Conservation (phyloP, 1,140 invertebrate species). For the Drosophila parabipectinata region DNA sequence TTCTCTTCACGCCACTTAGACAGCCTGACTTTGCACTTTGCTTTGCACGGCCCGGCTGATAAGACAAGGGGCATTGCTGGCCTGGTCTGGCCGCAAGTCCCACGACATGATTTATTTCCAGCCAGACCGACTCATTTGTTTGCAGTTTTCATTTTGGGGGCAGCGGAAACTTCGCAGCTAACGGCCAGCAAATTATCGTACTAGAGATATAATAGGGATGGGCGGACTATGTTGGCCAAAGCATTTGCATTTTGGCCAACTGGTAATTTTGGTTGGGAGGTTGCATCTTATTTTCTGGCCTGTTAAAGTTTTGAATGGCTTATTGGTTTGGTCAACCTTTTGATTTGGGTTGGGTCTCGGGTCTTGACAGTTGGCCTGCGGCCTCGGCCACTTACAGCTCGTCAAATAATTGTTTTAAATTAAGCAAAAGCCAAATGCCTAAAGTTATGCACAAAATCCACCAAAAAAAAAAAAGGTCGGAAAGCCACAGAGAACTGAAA, state of each 20-base stretch:
- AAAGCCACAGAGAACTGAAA: slow-evolving; percentile 33
- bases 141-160: slow-evolving; percentile 45
- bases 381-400: slow-evolving; percentile 54
- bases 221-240: slow-evolving; percentile 39
- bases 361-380: slow-evolving; percentile 34
- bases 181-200: slow-evolving; percentile 46
- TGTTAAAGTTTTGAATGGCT: not conserved
- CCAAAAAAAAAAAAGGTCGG: slow-evolving; percentile 48
- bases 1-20: slow-evolving; percentile 58
- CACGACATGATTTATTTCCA: slow-evolving; percentile 62
- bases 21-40: slow-evolving; percentile 52
- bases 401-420: slow-evolving; percentile 81
- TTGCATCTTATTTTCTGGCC: slow-evolving; percentile 4
- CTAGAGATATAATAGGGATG: slow-evolving; percentile 52
- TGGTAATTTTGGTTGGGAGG: slow-evolving; percentile 32
- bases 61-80: slow-evolving; percentile 9
- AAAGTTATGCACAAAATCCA: slow-evolving; percentile 66
- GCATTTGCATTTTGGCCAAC: slow-evolving; percentile 52
- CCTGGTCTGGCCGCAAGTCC: slow-evolving; percentile 29
- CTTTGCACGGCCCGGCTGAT: slow-evolving; percentile 23
- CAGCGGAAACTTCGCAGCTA: slow-evolving; percentile 22
- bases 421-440: slow-evolving; percentile 74
- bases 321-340: slow-evolving; percentile 21
- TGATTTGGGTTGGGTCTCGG: slow-evolving; percentile 28
- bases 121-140: slow-evolving; percentile 68